phyloP scores from a whole-genome alignment of 2,888 invertebrate genomes.

The Aspidapion aeneum region DNA sequence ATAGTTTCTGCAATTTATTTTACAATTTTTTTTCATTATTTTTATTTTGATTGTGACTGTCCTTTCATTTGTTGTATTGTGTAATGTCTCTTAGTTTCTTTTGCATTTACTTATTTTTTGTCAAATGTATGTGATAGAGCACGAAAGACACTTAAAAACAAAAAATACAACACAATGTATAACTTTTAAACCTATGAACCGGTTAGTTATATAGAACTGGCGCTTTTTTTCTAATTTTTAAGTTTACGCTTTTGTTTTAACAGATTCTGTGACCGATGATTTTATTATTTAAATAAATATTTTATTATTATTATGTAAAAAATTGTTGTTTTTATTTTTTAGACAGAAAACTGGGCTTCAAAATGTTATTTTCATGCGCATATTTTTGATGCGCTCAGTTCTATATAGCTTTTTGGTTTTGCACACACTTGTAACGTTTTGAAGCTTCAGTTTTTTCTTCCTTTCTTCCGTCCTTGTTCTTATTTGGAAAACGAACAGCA shows the following conservation, averaged over 20 bases:
- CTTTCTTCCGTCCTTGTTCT: slow-evolving; percentile 3
- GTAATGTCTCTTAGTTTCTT: slow-evolving; percentile 12
- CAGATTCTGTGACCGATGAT: slow-evolving; percentile 29
- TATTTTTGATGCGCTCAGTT: slow-evolving; percentile 42
- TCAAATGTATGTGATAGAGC: slow-evolving; percentile 37
- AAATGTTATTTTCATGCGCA: slow-evolving; percentile 42
- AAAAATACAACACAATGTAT: slow-evolving; percentile 24
- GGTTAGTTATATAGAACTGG: slow-evolving; percentile 49
- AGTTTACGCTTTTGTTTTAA: slow-evolving; percentile 17
- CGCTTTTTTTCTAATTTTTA: slow-evolving; percentile 29
- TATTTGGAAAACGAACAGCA: too few species aligned
- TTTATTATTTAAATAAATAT: slow-evolving; percentile 32
- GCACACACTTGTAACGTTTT: slow-evolving; percentile 42
- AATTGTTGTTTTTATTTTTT: slow-evolving; percentile 37
- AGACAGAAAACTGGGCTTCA: slow-evolving; percentile 43
- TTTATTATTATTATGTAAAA: slow-evolving; percentile 25
- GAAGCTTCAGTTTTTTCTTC: slow-evolving; percentile 44
- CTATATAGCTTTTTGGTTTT: slow-evolving; percentile 46
- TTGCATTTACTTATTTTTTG: slow-evolving; percentile 28
- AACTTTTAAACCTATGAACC: slow-evolving; percentile 21
- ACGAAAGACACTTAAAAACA: slow-evolving; percentile 30
- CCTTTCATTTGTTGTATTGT: slow-evolving; percentile 7
- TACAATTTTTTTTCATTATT: slow-evolving; percentile 3
- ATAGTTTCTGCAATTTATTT: slow-evolving; percentile 9
- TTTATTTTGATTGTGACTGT: slow-evolving; percentile 4